Evolutionary conservation across 2,797 vertebrate species (phyloP), one percentile per base, ranked within the genome.

Genomic region (Pempheris klunzingeri): DNA sequence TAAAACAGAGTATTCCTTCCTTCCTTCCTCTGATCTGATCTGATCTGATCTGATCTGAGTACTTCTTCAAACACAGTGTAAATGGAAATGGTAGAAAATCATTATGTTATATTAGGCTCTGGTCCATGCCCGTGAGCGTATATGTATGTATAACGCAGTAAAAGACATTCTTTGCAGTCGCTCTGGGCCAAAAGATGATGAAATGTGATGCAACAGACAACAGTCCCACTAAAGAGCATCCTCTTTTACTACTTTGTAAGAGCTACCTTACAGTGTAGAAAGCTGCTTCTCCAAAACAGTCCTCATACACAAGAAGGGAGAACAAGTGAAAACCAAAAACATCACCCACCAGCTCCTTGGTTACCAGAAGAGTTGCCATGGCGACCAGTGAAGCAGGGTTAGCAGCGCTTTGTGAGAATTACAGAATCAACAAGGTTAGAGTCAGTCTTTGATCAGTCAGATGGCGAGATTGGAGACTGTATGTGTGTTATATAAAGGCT

Each of bases 311-410:
- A 30, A 20, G 28, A 50, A 61, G 15, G 46, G 26, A 68, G 15
- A 69, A 62, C 20, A 63, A 68, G 57, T 20, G 39, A 57, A 61
- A 80, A 61, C 41, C 36, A 63, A 52, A 78, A 74, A 43, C 79
- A 71, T 79, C 79, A 36, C 53, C 82, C 76, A 73, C 74, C 63
- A 69, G 66, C 84, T 80, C 75, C 74, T 80, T 85, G 78, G 75
- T 87, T 83, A 84, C 84, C 71, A 67, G 17, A 44, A 15, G 44
- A 30, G 89, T 85, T 74, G 86, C 54, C 88, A 88, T 82, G 61
- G 87, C 87, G 90, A 90, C 91, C 71, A 4, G 57, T 4, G 63
- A 74, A 77, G 82, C 76, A 58, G 86, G 36, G 75, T 69, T 65
- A 53, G 62, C 72, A 14, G 11, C 7, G 50, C 78, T 84, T 58